These are phyloP conservation scores for Hybognathus amarus DNA, from an alignment of 2,797 vertebrate genomes.

Conservation along the genomic window DNA sequence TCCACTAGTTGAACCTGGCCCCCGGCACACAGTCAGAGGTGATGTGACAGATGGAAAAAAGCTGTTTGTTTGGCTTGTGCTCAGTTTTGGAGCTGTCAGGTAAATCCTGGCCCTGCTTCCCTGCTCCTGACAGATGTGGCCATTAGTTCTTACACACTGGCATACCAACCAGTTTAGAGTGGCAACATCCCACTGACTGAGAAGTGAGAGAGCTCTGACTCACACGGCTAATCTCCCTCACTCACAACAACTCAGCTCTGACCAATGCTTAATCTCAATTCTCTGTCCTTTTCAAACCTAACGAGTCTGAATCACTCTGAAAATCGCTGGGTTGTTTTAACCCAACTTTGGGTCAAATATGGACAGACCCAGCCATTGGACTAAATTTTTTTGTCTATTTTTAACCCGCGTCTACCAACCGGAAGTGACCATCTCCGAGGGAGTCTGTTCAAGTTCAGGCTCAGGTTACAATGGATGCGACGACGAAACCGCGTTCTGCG, in stretches of 20 bases:
- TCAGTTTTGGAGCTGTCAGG: constrained; percentile 40
- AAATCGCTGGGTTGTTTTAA: too few species aligned
- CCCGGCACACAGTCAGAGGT: constrained; percentile 40
- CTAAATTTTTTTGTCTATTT: too few species aligned
- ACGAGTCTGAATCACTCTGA: not conserved
- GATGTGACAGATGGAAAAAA: constrained; percentile 56
- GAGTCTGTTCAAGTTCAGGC: too few species aligned
- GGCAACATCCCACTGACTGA: constrained; percentile 4
- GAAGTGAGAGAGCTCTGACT: not conserved
- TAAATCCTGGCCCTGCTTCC: constrained; percentile 47
- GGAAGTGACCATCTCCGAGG: too few species aligned
- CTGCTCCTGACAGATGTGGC: constrained; percentile 56
- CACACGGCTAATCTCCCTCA: not conserved
- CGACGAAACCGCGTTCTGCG: too few species aligned
- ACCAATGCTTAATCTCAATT: not conserved
- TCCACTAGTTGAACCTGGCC: constrained; percentile 43
- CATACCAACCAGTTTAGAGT: constrained; percentile 42
- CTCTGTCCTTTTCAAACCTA: not conserved
- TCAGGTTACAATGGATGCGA: too few species aligned
- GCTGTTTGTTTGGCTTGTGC: constrained; percentile 47
- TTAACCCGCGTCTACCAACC: too few species aligned
- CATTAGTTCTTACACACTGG: constrained; percentile 39
- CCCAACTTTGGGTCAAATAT: too few species aligned
- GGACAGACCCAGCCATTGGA: too few species aligned
- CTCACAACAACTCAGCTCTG: not conserved